Base-by-base conservation (phyloP, 2,797 vertebrate species). In the Aldrovandia affinis region DNA sequence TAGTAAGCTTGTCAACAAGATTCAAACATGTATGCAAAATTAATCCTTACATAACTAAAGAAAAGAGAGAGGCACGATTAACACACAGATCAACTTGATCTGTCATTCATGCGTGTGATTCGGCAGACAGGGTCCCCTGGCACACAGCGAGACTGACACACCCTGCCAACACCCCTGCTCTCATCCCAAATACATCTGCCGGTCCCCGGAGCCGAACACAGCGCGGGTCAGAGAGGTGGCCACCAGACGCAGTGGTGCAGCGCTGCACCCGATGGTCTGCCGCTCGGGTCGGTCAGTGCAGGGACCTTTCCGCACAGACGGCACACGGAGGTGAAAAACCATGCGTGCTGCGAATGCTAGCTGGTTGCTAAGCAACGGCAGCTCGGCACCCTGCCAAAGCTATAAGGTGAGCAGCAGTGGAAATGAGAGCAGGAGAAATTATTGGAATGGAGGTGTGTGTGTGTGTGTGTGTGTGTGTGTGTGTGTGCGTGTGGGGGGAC, bases 311-410 rank as follows among this genome's bases (percentile, higher is more conserved):
- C n/a, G n/a, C n/a, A n/a, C n/a, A n/a, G n/a, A n/a, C n/a, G n/a
- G n/a, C n/a, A n/a, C n/a, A n/a, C n/a, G n/a, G n/a, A n/a, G n/a
- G n/a, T n/a, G n/a, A 36, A 10, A 47, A n/a, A 75, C 1, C 12
- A 12, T 33, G 65, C 10, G 65, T 10, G 3, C 20, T 12, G 14
- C 33, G 20, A 70, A 70, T 75, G 70, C 70, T 12, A 39, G 70
- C 3, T 4, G 70, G 70, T 75, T 75, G 70, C 70, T 75, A n/a
- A 75, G 70, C 22, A 75, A 75, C 70, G 22, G 70, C 44, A 42
- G 39, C 70, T n/a, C 25, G 42, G 70, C 70, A 75, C 36, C 42
- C 70, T 4, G 42, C 70, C 44, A 39, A 75, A 44, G 70, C 70
- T 47, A 47, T n/a, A n/a, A 75, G 36, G 39, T 44, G 70, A 47